phyloP scores from a whole-genome alignment of 2,888 invertebrate species.

The Tanypteryx hageni region DNA sequence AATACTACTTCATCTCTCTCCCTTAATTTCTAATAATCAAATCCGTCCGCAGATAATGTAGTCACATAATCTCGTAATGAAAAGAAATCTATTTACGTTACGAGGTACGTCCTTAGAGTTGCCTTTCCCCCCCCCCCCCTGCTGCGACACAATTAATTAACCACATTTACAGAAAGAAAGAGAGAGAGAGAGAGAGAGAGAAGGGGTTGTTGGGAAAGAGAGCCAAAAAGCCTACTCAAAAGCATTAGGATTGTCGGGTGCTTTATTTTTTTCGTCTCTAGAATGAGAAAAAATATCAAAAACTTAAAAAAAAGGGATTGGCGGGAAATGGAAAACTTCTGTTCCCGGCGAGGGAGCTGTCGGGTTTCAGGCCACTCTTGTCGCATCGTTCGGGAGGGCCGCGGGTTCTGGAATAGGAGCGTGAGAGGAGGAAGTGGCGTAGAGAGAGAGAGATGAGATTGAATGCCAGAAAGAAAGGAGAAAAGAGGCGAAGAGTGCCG shows the following conservation, averaged over 20 bases:
- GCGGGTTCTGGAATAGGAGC: not conserved
- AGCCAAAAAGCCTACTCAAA: too few relatives aligned
- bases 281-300: not conserved
- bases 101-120: too few relatives aligned
- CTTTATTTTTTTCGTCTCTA: not conserved
- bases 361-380: constrained; percentile 27
- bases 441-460: not conserved
- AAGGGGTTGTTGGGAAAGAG: not conserved
- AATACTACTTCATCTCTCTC: too few relatives aligned
- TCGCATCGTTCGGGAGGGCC: not conserved
- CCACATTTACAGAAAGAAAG: not conserved
- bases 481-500: too few relatives aligned
- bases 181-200: not conserved
- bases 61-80: too few relatives aligned
- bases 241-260: too few relatives aligned
- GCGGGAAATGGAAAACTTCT: constrained; percentile 28
- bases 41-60: too few relatives aligned
- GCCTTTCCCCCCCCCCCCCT: too few relatives aligned
- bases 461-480: too few relatives aligned
- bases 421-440: not conserved
- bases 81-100: too few relatives aligned
- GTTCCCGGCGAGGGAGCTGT: constrained; percentile 18
- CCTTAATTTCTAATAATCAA: too few relatives aligned
- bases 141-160: not conserved
- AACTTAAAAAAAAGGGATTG: not conserved